Conservation (phyloP, 2,797 vertebrate genomes). For the Tenualosa ilisha region DNA sequence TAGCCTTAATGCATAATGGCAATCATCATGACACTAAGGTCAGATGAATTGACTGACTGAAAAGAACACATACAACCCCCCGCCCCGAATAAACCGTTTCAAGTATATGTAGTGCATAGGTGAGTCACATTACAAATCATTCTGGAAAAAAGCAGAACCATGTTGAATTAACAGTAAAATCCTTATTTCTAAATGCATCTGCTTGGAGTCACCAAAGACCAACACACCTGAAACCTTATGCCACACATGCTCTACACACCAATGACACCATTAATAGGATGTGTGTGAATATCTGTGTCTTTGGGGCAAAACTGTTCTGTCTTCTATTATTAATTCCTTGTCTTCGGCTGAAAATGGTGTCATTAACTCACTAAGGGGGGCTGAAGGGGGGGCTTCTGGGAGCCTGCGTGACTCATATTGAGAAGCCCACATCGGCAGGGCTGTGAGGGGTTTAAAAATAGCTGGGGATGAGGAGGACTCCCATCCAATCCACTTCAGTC, state of each 20-base stretch:
- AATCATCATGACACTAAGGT: neutral
- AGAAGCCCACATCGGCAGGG: constrained; percentile 58
- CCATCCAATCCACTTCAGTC: constrained; percentile 29
- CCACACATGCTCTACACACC: neutral
- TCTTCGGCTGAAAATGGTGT: constrained; percentile 67
- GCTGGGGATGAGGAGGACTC: constrained; percentile 35
- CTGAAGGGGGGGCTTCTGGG: constrained; percentile 61
- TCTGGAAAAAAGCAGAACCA: neutral
- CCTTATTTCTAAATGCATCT: neutral
- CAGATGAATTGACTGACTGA: neutral
- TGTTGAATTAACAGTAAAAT: neutral
- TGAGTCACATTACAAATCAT: neutral
- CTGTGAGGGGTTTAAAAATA: constrained; percentile 62
- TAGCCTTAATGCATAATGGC: neutral
- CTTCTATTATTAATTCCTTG: constrained; percentile 67
- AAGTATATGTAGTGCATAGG: neutral
- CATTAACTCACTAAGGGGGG: constrained; percentile 70
- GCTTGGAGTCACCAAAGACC: neutral
- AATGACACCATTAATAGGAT: constrained; percentile 31
- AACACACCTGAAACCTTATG: neutral
- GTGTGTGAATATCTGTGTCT: constrained; percentile 44
- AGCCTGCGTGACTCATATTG: constrained; percentile 67
- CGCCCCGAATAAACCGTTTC: neutral
- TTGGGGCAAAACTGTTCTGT: constrained; percentile 56
- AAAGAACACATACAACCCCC: neutral